Evolutionary conservation across 2,888 invertebrate genomes (phyloP), one percentile per base, ranked within the genome.

Genomic region (Hypolimnas misippus): DNA sequence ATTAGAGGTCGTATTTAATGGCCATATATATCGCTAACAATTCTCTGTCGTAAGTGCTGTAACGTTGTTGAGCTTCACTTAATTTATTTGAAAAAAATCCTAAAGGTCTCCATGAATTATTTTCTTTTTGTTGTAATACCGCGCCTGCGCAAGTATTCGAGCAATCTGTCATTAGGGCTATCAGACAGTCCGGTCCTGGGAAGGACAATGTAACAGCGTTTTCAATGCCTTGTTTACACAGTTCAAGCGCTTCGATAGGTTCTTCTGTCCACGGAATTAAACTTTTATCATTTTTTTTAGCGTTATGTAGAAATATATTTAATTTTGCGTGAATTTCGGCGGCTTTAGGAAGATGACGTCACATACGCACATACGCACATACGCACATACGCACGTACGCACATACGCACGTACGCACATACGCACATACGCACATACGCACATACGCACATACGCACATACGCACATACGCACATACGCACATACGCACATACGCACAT

Each of bases 71-170:
- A n/a, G n/a, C n/a, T n/a, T n/a, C n/a, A n/a, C n/a, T n/a, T n/a
- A n/a, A n/a, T n/a, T n/a, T n/a, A n/a, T 59, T 62, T 76, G 78
- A 80, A 60, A 77, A 82, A 62, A 79, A 83, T 3, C 76, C 76
- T 8, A 83, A 52, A 0, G 81, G 69, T 38, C 58, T 14, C 65
- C 65, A 69, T 19, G 31, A 25, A 12, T 46, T 52, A 12, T 53
- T 44, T 12, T 68, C 58, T 1, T 63, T 29, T 66, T 83, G 82
- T 61, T 68, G 68, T 35, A 68, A 31, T 3, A 63, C 65, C 2
- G 58, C 65, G 12, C 65, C 68, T 3, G 54, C 62, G n/a, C 57
- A 42, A 6, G 38, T 56, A 17, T 65, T 17, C 4, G 65, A 68
- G 0, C 61, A 61, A 44, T 65, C 65, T 8, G 58, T 29, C 50